Conservation (phyloP, 2,113 vertebrate species). For the Atherinomorus stipes region DNA sequence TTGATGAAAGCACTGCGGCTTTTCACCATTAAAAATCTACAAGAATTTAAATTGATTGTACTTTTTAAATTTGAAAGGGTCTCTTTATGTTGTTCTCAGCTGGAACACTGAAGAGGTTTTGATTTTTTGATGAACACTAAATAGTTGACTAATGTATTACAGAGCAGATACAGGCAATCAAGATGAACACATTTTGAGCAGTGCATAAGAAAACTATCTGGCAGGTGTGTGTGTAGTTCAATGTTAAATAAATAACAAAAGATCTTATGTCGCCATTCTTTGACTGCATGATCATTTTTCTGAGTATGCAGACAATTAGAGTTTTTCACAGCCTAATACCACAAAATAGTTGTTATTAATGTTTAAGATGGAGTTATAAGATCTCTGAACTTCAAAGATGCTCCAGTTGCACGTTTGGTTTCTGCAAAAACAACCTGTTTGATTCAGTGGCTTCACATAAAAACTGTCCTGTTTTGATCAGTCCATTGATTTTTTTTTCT, state of each 20-base stretch:
- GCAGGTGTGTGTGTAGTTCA: too few species aligned
- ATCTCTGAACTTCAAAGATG: not conserved
- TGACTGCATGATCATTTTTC: too few species aligned
- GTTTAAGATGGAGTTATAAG: not conserved
- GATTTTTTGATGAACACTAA: not conserved
- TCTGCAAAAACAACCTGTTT: not conserved
- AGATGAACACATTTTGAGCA: not conserved
- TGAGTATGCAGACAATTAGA: too few species aligned
- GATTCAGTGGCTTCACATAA: conserved; percentile 28
- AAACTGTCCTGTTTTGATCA: conserved; percentile 36
- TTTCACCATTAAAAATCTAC: not conserved
- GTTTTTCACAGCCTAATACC: too few species aligned
- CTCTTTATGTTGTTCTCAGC: too few species aligned
- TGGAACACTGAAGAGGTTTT: not conserved
- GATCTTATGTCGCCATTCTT: too few species aligned
- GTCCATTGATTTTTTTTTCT: conserved; percentile 59
- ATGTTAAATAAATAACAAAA: too few species aligned
- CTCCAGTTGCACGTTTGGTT: not conserved
- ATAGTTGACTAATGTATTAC: not conserved
- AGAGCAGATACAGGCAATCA: not conserved
- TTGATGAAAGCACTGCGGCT: not conserved
- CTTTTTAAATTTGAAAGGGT: too few species aligned
- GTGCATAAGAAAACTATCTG: not conserved
- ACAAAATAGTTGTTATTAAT: too few species aligned
- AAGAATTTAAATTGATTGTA: too few species aligned